Evolutionary conservation across 1,140 invertebrate genomes (phyloP).

Genomic region (Schmidtea mediterranea): DNA sequence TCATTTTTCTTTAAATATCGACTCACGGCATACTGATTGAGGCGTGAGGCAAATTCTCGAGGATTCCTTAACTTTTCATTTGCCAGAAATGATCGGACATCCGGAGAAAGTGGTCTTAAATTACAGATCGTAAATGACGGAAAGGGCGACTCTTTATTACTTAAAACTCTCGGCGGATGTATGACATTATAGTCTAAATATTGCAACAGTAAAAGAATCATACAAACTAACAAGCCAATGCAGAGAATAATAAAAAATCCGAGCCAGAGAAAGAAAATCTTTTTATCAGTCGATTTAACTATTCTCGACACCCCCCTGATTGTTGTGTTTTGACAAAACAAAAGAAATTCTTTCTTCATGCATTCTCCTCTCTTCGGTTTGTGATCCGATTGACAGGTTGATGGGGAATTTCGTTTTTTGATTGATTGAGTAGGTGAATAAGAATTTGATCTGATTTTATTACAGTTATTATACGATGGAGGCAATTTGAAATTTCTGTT

Average conservation of each 20-base stretch:
- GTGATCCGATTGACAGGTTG: too few species aligned
- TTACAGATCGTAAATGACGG: slow-evolving; percentile 5
- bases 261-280: slow-evolving; percentile 1
- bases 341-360: slow-evolving; percentile 1
- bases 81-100: too few species aligned
- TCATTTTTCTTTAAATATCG: too few species aligned
- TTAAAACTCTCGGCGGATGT: slow-evolving; percentile 3
- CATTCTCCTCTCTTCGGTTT: background rate
- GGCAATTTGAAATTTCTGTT: too few species aligned
- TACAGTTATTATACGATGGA: too few species aligned
- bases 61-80: too few species aligned
- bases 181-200: slow-evolving; percentile 6
- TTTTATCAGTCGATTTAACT: background rate
- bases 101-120: slow-evolving; percentile 1
- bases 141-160: slow-evolving; percentile 1
- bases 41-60: too few species aligned
- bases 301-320: slow-evolving; percentile 4
- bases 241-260: background rate
- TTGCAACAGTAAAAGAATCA: background rate
- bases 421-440: too few species aligned
- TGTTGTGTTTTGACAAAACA: slow-evolving; percentile 5
- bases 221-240: background rate
- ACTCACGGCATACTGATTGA: too few species aligned
- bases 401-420: too few species aligned
- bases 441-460: too few species aligned